A percentile compares a stretch with the other conserved stretches of the same genome.
Evolutionary conservation across 2,113 vertebrate species (phyloP).

Genomic region (Uria lomvia): DNA sequence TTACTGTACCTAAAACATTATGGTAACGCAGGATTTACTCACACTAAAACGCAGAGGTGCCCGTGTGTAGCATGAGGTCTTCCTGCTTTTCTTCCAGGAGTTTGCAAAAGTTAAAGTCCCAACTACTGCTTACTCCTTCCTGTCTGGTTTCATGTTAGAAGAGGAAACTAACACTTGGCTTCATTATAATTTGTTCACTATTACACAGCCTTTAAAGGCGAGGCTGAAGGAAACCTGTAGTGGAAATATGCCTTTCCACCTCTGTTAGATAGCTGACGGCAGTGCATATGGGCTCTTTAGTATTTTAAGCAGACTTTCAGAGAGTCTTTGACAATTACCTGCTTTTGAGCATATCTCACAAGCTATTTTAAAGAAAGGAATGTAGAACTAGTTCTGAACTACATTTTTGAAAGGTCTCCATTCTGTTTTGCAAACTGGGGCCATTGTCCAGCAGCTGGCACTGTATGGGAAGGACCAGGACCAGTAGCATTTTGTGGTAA

Average conservation of each 20-base stretch:
- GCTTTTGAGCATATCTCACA: neutral
- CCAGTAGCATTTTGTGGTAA: neutral
- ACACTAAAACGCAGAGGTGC: neutral
- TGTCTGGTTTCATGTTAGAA: neutral
- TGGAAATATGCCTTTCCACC: neutral
- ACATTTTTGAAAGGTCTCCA: neutral
- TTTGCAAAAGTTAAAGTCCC: neutral
- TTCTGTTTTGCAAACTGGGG: neutral
- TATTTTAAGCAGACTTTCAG: neutral
- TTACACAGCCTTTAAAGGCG: neutral
- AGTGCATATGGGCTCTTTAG: neutral
- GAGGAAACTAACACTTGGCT: neutral
- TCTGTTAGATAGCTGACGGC: neutral
- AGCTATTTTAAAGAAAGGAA: neutral
- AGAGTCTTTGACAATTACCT: neutral
- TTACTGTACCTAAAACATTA: neutral
- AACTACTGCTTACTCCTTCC: neutral
- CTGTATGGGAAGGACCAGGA: neutral
- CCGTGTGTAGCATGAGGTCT: neutral
- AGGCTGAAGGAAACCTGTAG: neutral
- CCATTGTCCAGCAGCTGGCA: fast-evolving
- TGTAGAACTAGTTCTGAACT: neutral
- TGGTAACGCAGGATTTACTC: neutral
- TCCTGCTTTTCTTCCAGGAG: neutral
- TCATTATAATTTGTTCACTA: neutral